A percentile compares a stretch with the other conserved stretches of the same genome.
These are phyloP conservation scores for Epinephelus cyanopodus DNA, from an alignment of 2,113 vertebrate species.

Conservation along the genomic window DNA sequence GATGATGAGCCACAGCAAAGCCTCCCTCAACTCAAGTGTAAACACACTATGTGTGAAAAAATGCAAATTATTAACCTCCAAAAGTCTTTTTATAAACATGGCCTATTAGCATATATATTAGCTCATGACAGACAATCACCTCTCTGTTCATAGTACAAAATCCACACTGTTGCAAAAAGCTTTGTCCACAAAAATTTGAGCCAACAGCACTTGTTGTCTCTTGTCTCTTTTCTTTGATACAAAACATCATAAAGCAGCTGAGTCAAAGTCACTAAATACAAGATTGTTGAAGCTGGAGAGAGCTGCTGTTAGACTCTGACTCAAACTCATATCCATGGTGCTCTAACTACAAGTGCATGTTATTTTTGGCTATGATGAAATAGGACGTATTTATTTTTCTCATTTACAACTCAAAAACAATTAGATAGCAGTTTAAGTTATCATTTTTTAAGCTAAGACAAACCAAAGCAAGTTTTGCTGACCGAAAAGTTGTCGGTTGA, in stretches of 20 bases:
- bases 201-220: no score
- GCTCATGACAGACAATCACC: neutral
- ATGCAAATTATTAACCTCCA: neutral
- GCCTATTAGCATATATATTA: slow-evolving; percentile 3
- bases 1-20: neutral
- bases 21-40: neutral
- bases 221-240: neutral
- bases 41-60: neutral
- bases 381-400: neutral
- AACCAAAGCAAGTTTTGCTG: no score
- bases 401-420: no score
- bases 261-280: neutral
- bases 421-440: no score
- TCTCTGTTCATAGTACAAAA: neutral
- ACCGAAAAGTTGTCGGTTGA: no score
- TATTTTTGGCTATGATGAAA: no score
- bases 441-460: no score
- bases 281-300: neutral
- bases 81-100: neutral
- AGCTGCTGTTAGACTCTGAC: neutral
- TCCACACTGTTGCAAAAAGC: neutral
- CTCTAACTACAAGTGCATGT: neutral
- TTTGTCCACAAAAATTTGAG: neutral
- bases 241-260: no score
- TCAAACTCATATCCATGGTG: neutral